Evolutionary conservation across 2,797 vertebrate species (phyloP).

Genomic region (Lophotriccus pileatus): DNA sequence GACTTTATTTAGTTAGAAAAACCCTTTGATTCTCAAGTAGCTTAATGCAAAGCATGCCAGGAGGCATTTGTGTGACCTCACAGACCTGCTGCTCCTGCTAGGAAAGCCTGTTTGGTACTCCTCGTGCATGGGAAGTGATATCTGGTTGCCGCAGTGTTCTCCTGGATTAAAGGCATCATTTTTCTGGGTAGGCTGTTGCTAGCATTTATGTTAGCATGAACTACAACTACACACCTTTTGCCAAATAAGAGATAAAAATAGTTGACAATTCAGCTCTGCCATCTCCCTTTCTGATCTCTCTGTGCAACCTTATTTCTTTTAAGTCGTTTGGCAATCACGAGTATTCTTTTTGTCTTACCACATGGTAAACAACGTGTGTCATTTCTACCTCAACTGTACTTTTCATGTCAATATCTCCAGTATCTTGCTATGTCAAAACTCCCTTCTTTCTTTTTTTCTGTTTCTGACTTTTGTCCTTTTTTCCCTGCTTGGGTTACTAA

Average conservation of each 20-base stretch:
- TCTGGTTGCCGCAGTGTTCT: neutral
- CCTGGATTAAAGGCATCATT: neutral
- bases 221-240: neutral
- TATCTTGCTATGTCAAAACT: neutral
- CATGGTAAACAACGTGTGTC: neutral
- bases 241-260: neutral
- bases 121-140: neutral
- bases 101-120: neutral
- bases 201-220: neutral
- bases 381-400: neutral
- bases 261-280: neutral
- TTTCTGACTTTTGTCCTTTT: neutral
- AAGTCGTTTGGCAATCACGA: neutral
- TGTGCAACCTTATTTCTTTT: neutral
- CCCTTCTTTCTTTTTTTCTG: neutral
- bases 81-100: neutral
- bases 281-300: neutral
- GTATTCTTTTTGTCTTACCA: neutral
- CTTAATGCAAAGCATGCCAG: neutral
- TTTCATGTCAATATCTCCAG: neutral
- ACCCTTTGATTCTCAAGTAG: neutral
- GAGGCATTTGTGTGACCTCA: neutral
- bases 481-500: neutral
- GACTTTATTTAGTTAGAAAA: neutral
- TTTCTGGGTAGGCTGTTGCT: neutral